Percentiles rank a stretch among this genome's conserved stretches.
Evolutionary conservation across 2,113 vertebrate genomes (phyloP).

Genomic region (Chloropsis cyanopogon): DNA sequence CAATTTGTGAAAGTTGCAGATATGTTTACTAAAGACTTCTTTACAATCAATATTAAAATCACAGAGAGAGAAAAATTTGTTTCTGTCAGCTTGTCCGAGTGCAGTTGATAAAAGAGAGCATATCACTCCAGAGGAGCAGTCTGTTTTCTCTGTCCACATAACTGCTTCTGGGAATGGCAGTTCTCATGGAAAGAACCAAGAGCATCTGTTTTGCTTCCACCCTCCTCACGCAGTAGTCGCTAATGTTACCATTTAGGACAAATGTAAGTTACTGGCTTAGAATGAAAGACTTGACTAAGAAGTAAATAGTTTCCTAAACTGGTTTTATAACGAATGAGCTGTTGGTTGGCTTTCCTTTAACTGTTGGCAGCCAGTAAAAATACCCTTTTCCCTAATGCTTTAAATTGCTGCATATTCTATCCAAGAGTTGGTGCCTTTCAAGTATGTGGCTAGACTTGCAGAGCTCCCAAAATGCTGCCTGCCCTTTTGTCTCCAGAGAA

Average conservation of each 20-base stretch:
- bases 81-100: neutral
- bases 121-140: neutral
- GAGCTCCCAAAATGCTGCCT: neutral
- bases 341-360: neutral
- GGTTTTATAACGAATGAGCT: neutral
- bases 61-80: neutral
- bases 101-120: neutral
- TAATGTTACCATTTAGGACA: neutral
- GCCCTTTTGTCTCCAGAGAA: neutral
- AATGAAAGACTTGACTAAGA: neutral
- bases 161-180: neutral
- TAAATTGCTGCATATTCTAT: neutral
- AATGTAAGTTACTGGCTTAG: neutral
- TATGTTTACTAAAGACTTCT: neutral
- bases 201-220: neutral
- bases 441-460: neutral
- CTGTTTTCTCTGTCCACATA: neutral
- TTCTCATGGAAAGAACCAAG: neutral
- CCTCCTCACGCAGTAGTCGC: accelerated
- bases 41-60: neutral
- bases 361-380: neutral
- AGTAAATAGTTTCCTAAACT: neutral
- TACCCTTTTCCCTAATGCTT: neutral
- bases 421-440: neutral
- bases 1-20: neutral